phyloP scores from a whole-genome alignment of 2,113 vertebrate species.

The Malurus melanocephalus region DNA sequence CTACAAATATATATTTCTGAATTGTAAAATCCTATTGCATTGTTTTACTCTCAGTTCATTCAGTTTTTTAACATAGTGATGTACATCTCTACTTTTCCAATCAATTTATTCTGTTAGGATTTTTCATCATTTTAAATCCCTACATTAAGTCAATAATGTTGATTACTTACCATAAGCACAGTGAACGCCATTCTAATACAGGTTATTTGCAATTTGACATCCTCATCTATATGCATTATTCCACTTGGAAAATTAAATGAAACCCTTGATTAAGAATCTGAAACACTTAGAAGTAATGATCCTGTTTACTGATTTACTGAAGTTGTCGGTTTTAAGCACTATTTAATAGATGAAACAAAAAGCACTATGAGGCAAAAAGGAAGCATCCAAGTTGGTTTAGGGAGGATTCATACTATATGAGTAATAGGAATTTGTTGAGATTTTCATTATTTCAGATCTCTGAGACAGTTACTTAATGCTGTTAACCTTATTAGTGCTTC shows the following conservation, averaged over 20 bases:
- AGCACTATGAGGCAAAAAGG: constrained; percentile 48
- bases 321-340: constrained; percentile 69
- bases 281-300: constrained; percentile 75
- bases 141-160: constrained; percentile 74
- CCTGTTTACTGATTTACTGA: constrained; percentile 73
- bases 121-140: constrained; percentile 72
- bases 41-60: constrained; percentile 47
- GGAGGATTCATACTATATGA: constrained; percentile 29
- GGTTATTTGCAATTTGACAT: constrained; percentile 75
- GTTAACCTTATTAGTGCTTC: not conserved
- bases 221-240: constrained; percentile 75
- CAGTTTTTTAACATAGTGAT: constrained; percentile 51
- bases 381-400: constrained; percentile 53
- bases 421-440: constrained; percentile 32
- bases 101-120: constrained; percentile 70
- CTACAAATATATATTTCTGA: not conserved
- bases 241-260: constrained; percentile 75
- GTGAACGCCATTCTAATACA: constrained; percentile 64
- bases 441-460: constrained; percentile 47
- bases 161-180: constrained; percentile 72
- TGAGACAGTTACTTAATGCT: not conserved
- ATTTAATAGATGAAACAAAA: constrained; percentile 72
- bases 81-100: constrained; percentile 59
- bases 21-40: constrained; percentile 22
- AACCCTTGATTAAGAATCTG: constrained; percentile 70